Base-by-base conservation (phyloP, 1,140 invertebrate genomes). In the Akabosia matsudoensis region DNA sequence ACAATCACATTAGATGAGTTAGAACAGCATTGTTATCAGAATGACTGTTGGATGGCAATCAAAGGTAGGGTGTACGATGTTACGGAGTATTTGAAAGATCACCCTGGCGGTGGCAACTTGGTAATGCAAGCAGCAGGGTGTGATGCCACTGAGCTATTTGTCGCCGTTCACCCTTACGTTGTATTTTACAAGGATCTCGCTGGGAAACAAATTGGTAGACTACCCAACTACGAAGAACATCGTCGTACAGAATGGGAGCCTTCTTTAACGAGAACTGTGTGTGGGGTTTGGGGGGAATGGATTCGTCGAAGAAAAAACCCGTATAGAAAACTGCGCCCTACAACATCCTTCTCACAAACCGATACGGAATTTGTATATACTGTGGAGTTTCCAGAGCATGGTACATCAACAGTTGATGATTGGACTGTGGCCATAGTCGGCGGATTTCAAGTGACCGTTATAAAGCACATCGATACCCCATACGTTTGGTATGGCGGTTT, bases 21-120 rank as follows among this genome's bases (percentile, higher is more conserved):
- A 30, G 61, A 67, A 10, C 28, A 67, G n/a, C 61, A 67, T 22
- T 2, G 61, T 30, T 67, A 67, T 22, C n/a, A 2, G 1, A 67
- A 28, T 67, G 61, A 67, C 30, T 67, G 61, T 31, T 67, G 61
- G 61, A 28, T 67, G 61, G 61, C 28, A 7, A 67, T 67, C 4
- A 67, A 67, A 22, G 61, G 61, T 7, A 24, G 61, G 4, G 61
- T 67, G 1, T 67, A 67, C 22, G 61, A 67, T 31, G 28, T 67
- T 7, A 67, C 61, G 1, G 61, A 28, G 31, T 67, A 67, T 31
- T 7, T 67, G 28, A 4, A 30, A 7, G 13, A 28, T 2, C 61
- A 67, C 31, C 61, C 61, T 7, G 61, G 61, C 3, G 61, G 61
- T 7, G 7, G 7, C 13, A 28, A 67, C 7, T 28, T 67, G 26